These are phyloP conservation scores for Sinotaia quadrata DNA, from an alignment of 2,888 invertebrate genomes.

Conservation along the genomic window DNA sequence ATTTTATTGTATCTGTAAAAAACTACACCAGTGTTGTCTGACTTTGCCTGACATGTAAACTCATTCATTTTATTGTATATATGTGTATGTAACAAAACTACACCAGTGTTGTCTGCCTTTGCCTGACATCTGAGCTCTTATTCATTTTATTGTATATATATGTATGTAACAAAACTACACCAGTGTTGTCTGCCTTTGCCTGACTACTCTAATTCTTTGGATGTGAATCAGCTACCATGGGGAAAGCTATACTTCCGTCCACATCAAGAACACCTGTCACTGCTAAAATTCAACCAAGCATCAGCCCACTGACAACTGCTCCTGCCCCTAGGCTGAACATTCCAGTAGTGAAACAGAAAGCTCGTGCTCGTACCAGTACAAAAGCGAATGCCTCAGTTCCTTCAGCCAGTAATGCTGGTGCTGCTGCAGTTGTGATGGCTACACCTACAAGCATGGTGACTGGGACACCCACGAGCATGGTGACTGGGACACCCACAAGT, in stretches of 20 bases:
- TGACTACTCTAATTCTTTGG: no score
- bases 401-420: not conserved
- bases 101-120: no score
- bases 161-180: no score
- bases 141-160: no score
- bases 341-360: slow-evolving; percentile 21
- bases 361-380: slow-evolving; percentile 23
- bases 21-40: no score
- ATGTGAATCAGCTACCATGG: no score
- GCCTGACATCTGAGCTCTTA: no score
- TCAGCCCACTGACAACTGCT: slow-evolving; percentile 28
- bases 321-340: slow-evolving; percentile 35
- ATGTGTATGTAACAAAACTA: no score
- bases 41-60: no score
- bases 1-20: no score
- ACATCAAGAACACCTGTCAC: slow-evolving; percentile 51
- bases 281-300: slow-evolving; percentile 59
- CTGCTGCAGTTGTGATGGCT: not conserved
- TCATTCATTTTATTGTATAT: no score
- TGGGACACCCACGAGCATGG: not conserved
- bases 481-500: not conserved
- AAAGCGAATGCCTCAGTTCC: slow-evolving; percentile 24
- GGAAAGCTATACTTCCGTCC: slow-evolving; percentile 59
- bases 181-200: no score
- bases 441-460: not conserved